Evolutionary conservation across 2,113 vertebrate genomes (phyloP).

Genomic region (Diphyllodes magnificus): DNA sequence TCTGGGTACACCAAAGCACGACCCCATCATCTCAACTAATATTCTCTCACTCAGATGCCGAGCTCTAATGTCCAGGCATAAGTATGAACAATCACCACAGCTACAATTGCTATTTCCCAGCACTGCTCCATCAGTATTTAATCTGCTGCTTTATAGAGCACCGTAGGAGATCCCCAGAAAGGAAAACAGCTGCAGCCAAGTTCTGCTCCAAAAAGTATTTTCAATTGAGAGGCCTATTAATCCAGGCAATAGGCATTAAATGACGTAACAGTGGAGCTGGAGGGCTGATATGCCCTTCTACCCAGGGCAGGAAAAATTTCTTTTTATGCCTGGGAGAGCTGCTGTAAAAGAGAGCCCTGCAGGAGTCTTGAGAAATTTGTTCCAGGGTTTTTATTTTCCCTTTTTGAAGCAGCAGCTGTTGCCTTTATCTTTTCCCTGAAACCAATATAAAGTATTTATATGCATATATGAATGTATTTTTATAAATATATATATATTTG

Average conservation of each 20-base stretch:
- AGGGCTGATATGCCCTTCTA: constrained; percentile 48
- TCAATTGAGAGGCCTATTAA: constrained; percentile 39
- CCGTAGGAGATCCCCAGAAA: constrained; percentile 51
- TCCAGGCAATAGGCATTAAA: constrained; percentile 37
- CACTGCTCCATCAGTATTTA: constrained; percentile 32
- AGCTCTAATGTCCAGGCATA: background rate
- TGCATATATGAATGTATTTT: background rate
- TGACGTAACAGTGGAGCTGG: constrained; percentile 20
- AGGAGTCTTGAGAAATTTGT: constrained; percentile 4
- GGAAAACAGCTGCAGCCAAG: constrained; percentile 48
- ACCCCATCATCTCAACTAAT: background rate
- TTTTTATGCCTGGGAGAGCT: background rate
- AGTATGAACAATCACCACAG: background rate
- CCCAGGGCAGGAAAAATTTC: background rate
- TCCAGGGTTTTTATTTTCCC: background rate
- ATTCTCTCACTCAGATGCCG: background rate
- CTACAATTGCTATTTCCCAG: constrained; percentile 21
- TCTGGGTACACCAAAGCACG: background rate
- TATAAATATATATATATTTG: background rate
- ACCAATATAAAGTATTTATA: background rate
- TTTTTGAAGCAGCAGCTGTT: background rate
- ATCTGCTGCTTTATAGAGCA: constrained; percentile 44
- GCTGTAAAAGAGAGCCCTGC: background rate
- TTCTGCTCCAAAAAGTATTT: constrained; percentile 59
- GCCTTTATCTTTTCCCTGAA: background rate